These are phyloP conservation scores for Hypena proboscidalis DNA, from an alignment of 2,888 invertebrate genomes.

Conservation along the genomic window DNA sequence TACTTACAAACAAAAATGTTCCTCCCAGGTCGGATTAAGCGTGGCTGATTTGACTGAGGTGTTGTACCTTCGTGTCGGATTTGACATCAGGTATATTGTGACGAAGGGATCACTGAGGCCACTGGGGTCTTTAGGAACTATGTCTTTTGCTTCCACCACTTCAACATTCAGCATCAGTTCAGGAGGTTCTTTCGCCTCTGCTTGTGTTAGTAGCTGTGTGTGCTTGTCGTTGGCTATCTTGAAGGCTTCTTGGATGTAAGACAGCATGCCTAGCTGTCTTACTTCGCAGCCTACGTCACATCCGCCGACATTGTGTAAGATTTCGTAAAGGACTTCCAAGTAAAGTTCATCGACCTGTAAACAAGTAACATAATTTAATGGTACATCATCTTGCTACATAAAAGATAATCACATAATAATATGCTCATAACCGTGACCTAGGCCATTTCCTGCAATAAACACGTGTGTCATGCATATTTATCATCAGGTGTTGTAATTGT, in stretches of 20 bases:
- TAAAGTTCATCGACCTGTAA: conserved; percentile 94
- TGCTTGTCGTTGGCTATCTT: conserved; percentile 92
- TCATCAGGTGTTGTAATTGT: too few relatives aligned
- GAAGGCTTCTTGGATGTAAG: conserved; percentile 91
- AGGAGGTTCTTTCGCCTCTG: conserved; percentile 92
- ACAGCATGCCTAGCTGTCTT: conserved; percentile 88
- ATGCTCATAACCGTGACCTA: too few relatives aligned
- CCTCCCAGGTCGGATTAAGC: conserved; percentile 97
- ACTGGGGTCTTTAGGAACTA: conserved; percentile 94
- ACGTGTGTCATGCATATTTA: too few relatives aligned
- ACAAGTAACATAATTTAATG: too few relatives aligned
- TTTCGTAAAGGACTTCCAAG: conserved; percentile 92
- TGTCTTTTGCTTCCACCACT: conserved; percentile 94
- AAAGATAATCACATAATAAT: too few relatives aligned
- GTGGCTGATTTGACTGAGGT: conserved; percentile 97
- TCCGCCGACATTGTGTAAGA: conserved; percentile 93
- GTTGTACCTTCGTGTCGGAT: conserved; percentile 91
- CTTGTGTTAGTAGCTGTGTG: conserved; percentile 88
- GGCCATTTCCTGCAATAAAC: too few relatives aligned
- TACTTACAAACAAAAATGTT: conserved; percentile 97
- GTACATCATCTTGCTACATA: too few relatives aligned
- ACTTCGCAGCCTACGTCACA: conserved; percentile 90
- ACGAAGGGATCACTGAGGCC: conserved; percentile 99
- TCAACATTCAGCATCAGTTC: conserved; percentile 94
- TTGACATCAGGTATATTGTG: conserved; percentile 93